These are phyloP conservation scores for Cydia strobilella DNA, from an alignment of 1,140 invertebrate species.

Conservation along the genomic window DNA sequence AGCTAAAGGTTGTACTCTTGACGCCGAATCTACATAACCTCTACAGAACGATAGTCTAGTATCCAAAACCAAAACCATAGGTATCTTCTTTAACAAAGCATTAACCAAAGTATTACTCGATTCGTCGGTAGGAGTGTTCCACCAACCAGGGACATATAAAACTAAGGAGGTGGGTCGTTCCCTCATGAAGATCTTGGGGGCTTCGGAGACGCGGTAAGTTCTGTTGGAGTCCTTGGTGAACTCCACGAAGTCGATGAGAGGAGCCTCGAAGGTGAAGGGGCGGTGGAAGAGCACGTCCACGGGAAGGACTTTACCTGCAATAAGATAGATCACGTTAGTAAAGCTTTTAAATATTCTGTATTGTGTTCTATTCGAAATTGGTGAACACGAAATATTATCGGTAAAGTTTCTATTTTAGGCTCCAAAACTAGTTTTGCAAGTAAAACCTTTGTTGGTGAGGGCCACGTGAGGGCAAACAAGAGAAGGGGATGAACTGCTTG, in stretches of 20 bases:
- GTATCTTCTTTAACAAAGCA: constrained; percentile 52
- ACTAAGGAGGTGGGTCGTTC: constrained; percentile 40
- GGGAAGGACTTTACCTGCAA: constrained; percentile 65
- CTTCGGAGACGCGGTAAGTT: constrained; percentile 46
- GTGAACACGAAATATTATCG: too few species aligned
- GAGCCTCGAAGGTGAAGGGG: constrained; percentile 43
- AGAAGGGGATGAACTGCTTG: too few species aligned
- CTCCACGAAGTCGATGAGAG: constrained; percentile 52
- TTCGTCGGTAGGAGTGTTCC: constrained; percentile 66
- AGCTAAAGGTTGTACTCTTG: constrained; percentile 54
- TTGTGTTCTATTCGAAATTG: too few species aligned
- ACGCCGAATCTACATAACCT: constrained; percentile 60
- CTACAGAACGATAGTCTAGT: constrained; percentile 55
- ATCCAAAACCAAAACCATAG: constrained; percentile 55
- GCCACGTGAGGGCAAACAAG: too few species aligned
- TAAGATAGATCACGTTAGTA: constrained; percentile 17
- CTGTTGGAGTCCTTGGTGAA: constrained; percentile 44
- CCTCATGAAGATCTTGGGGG: constrained; percentile 39
- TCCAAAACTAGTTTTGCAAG: too few species aligned
- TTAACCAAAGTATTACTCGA: constrained; percentile 55
- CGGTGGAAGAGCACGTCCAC: constrained; percentile 56
- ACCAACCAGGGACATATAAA: constrained; percentile 67
- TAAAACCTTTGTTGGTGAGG: too few species aligned
- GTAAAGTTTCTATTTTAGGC: too few species aligned
- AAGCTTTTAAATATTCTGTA: too few species aligned